Percentiles rank a stretch among this genome's conserved stretches.
These are phyloP conservation scores for Stenurella melanura DNA, from an alignment of 2,888 invertebrate species.

Conservation along the genomic window DNA sequence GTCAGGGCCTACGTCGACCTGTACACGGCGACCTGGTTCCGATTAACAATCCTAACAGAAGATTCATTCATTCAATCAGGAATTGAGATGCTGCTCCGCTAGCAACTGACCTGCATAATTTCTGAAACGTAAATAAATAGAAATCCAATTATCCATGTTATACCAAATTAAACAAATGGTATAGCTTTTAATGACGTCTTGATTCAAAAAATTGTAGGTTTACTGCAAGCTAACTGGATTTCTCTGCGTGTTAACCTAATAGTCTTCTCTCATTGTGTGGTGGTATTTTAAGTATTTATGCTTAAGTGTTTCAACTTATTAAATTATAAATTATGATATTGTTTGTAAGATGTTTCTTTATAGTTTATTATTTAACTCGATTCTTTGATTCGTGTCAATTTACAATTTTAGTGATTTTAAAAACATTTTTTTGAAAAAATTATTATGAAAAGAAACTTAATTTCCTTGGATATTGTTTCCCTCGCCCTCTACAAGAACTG, in stretches of 20 bases:
- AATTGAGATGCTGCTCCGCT: conserved; percentile 40
- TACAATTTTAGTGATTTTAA: too few species aligned
- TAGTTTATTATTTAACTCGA: too few species aligned
- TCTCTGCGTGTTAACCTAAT: conserved; percentile 7
- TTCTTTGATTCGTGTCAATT: too few species aligned
- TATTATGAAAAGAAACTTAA: too few species aligned
- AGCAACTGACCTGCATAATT: conserved; percentile 53
- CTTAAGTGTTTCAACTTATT: not conserved
- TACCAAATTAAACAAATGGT: conserved; percentile 4
- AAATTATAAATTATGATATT: not conserved
- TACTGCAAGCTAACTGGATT: conserved; percentile 1
- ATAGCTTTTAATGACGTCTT: not conserved
- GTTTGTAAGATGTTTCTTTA: not conserved
- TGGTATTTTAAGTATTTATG: not conserved
- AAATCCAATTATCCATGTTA: conserved; percentile 21
- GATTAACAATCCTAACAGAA: conserved; percentile 44
- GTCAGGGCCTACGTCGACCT: conserved; percentile 28
- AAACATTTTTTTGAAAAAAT: too few species aligned
- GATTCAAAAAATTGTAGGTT: not conserved
- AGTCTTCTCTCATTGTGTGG: not conserved
- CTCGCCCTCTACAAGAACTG: too few species aligned
- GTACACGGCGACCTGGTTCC: conserved; percentile 55
- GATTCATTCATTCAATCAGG: conserved; percentile 49
- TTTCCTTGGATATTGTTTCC: too few species aligned
- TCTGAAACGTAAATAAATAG: conserved; percentile 42